A percentile compares a stretch with the other conserved stretches of the same genome.
Conservation (phyloP, 2,888 invertebrate genomes). For the Hipparchia semele region DNA sequence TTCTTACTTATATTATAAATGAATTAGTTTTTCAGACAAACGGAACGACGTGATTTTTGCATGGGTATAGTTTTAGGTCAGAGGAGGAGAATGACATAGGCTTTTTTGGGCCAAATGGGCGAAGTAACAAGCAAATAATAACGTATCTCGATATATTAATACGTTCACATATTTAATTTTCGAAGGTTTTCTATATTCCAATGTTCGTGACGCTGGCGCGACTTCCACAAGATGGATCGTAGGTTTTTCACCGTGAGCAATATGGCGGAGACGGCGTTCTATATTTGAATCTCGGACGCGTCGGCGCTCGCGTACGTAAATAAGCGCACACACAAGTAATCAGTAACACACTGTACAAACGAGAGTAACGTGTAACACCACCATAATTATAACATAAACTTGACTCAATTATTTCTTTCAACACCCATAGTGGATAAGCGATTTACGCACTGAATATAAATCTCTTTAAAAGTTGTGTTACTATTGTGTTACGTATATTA, state of each 20-base stretch:
- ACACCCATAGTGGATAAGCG: constrained; percentile 27
- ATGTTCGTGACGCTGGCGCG: constrained; percentile 63
- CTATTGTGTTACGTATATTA: constrained; percentile 15
- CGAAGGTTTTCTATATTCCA: constrained; percentile 27
- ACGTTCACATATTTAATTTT: not conserved
- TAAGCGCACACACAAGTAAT: constrained; percentile 82
- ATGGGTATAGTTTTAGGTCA: no score
- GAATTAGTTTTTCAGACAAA: no score
- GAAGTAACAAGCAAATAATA: not conserved
- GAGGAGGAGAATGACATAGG: no score
- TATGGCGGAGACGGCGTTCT: constrained; percentile 82
- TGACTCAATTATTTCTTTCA: constrained; percentile 45
- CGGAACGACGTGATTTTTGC: not conserved
- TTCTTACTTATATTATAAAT: no score
- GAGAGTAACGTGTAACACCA: constrained; percentile 61
- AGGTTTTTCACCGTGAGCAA: constrained; percentile 81
- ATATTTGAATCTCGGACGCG: constrained; percentile 83
- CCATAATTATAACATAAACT: constrained; percentile 45
- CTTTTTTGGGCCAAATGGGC: no score
- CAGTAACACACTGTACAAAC: constrained; percentile 80
- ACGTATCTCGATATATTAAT: not conserved
- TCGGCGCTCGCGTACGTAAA: constrained; percentile 83
- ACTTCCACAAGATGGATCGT: constrained; percentile 70
- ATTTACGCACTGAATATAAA: not conserved
- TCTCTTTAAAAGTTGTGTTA: not conserved